Base-by-base conservation (phyloP, 2,888 invertebrate species). In the Aphodius sticticus region DNA sequence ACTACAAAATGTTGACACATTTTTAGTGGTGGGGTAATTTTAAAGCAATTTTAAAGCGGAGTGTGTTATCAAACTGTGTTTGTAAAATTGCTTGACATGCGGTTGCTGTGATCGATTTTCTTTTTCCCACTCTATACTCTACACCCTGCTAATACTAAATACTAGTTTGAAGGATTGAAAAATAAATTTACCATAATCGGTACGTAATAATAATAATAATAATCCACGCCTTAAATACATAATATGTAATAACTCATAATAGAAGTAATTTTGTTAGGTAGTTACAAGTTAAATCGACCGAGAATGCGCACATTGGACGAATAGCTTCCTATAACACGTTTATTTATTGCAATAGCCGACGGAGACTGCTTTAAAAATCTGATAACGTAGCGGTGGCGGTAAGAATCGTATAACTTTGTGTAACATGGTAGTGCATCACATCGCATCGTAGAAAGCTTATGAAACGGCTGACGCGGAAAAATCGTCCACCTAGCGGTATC, bases 401-500 rank as follows among this genome's bases (percentile, higher is more conserved):
- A 53, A 5, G 53, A 53, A 53, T 53, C 53, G 53, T 53, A 53
- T 53, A 53, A 53, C 53, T 53, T 53, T 53, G 53, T 53, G 53
- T 53, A 53, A 53, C 53, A 12, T 53, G 12, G 53, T 53, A 53
- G 53, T 53, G 7, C 53, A 53, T 53, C 53, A 53, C 53, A 53
- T 38, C 38, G 38, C 7, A 38, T 12, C 7, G 53, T 53, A 53
- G 7, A 53, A 53, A 53, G 2, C 53, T 53, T 53, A 53, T 53
- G 53, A 53, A 53, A 53, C 53, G 53, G 53, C 53, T 53, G 53
- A 53, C 53, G 53, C 53, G 53, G 53, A 53, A 74, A 35, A 36
- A 74, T 36, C 35, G 74, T 36, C 74, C 36, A 36, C 36, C 36
- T 74, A n/a, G 74, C 74, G 37, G 35, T 37, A 35, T 35, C 74